Base-by-base conservation (phyloP, 2,797 vertebrate species). In the Neoniphon sammara region DNA sequence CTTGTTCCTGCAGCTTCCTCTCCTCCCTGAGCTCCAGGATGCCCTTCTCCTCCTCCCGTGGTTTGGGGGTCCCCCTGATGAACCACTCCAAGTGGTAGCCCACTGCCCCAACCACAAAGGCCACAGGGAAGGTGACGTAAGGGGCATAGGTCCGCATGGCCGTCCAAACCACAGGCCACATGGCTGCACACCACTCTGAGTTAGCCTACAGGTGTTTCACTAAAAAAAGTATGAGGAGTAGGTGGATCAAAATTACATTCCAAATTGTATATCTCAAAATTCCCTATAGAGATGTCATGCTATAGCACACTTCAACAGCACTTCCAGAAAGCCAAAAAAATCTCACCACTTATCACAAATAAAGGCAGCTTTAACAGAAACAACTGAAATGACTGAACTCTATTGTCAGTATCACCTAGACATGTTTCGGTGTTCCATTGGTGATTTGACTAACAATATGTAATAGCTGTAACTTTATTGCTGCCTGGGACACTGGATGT, bases 51-150 rank as follows among this genome's bases (percentile, higher is more conserved):
- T 98, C 96, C 77, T 96, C 95, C 47, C 94, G 90, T 17, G 95
- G 91, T 25, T 86, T 91, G 0, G 93, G 93, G 50, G 94, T 93
- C 11, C 96, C 97, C n/a, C 96, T 93, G 69, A 98, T 94, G 65
- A 97, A 94, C 97, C 97, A 94, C 91, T 99, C 98, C 81, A 99
- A 87, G 85, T 98, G 95, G 86, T 98, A 98, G 58, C 98, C 98
- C 87, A 98, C 97, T 1, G 96, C 95, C 72, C 97, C 98, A 0
- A 99, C 97, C 90, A 99, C 96, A 15, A 99, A 94, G 73, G 98
- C 97, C 82, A 97, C 96, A 0, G 98, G 98, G 91, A 99, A 99
- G 47, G 97, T 99, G 85, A 99, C 85, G 8, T 98, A 99, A 0
- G 97, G 97, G 8, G 96, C 97, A n/a, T 98, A 98, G 80, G 95